Percentiles rank a stretch among this genome's conserved stretches.
phyloP scores from a whole-genome alignment of 2,888 invertebrate species.

The Sericinus montela region DNA sequence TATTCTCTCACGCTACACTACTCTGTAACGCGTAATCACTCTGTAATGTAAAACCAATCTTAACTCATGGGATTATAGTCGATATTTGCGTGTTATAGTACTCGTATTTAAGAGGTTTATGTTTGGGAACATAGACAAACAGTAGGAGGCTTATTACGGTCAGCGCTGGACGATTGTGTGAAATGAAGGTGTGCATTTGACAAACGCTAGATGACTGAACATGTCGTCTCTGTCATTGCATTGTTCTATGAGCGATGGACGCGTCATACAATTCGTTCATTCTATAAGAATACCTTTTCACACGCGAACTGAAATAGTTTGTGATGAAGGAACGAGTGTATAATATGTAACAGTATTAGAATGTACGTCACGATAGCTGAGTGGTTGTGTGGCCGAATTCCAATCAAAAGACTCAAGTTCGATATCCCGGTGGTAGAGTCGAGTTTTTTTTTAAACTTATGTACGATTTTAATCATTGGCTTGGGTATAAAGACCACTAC shows the following conservation, averaged over 20 bases:
- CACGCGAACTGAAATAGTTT: slow-evolving; percentile 12
- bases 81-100: neutral
- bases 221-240: slow-evolving; percentile 27
- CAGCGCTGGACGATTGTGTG: slow-evolving; percentile 33
- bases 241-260: slow-evolving; percentile 36
- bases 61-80: neutral
- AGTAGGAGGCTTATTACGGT: slow-evolving; percentile 42
- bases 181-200: slow-evolving; percentile 37
- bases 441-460: no score
- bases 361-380: no score
- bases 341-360: no score
- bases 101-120: neutral
- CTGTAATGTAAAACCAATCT: neutral
- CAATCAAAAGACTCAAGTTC: no score
- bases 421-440: no score
- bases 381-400: no score
- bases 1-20: neutral
- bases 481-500: no score
- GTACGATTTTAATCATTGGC: no score
- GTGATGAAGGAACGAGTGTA: no score
- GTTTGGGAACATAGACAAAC: slow-evolving; percentile 21
- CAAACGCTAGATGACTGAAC: slow-evolving; percentile 32
- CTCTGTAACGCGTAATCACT: neutral
- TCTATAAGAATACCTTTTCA: neutral
- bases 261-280: slow-evolving; percentile 1